Base-by-base conservation (phyloP, 2,113 vertebrate species). In the Bungarus multicinctus region DNA sequence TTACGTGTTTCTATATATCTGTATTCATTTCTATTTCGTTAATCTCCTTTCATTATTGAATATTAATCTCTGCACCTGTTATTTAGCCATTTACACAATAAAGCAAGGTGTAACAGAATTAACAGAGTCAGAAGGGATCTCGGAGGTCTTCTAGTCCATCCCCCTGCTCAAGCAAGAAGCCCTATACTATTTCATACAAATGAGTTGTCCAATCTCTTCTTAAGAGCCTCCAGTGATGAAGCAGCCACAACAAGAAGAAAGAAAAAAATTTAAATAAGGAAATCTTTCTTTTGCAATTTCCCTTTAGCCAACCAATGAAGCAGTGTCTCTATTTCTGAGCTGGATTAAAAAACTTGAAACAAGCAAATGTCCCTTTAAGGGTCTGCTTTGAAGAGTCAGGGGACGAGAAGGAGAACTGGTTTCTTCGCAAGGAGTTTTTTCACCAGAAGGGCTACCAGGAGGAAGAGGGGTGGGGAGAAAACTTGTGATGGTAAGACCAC, bases 371-470 rank as follows among this genome's bases (percentile, higher is more conserved):
- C n/a, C 14, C 69, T 34, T 81, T n/a, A 18, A 74, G n/a, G 16
- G 18, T 34, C 69, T 74, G 69, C 57, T 34, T 34, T 34, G 3
- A n/a, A 12, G 16, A 74, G 30, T 34, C 64, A 5, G 64, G n/a
- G 2, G n/a, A 14, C 5, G 2, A 30, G 30, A 74, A 16, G 14
- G 0, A 34, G n/a, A 34, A 34, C 12, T 1, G 5, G n/a, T n/a
- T n/a, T 7, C 30, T 69, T 4, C 1, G 27, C 10, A 12, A 64
- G 27, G 60, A 64, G 60, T 6, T 34, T 74, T 69, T n/a, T 74
- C 30, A 74, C 12, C 30, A 6, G n/a, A 74, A 74, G n/a, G 2
- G 60, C 60, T 64, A 64, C 60, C 60, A 64, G 60, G n/a, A 74
- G 64, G n/a, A 74, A 34, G 64, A 0, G 5, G 64, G 14, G 30